Evolutionary conservation across 2,113 vertebrate species (phyloP).

Genomic region (Pogonocichla stellata): DNA sequence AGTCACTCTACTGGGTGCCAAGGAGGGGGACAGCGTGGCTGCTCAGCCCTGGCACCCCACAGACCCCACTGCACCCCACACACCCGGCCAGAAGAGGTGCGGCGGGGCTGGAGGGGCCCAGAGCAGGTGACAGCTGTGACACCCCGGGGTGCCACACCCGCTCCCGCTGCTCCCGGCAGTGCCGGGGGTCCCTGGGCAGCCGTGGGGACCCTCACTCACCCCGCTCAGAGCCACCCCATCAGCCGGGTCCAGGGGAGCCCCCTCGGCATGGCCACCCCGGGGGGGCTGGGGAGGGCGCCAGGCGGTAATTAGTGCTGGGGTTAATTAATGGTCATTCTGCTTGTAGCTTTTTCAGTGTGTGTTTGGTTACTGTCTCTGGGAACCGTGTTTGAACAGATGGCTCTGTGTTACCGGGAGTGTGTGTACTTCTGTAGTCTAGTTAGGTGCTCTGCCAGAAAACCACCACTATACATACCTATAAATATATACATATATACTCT

Average conservation of each 20-base stretch:
- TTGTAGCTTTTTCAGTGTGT: conserved; percentile 83
- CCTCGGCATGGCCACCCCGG: neutral
- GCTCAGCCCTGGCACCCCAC: neutral
- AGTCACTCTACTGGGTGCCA: neutral
- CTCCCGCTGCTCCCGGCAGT: neutral
- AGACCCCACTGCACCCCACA: neutral
- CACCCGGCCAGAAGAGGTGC: neutral
- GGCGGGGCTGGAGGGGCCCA: fast-evolving
- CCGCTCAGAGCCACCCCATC: neutral
- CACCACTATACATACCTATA: conserved; percentile 77
- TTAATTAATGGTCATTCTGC: conserved; percentile 81
- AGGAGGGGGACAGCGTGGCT: neutral
- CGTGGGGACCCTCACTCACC: neutral
- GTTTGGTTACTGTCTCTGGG: conserved; percentile 85
- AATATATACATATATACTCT: conserved; percentile 79
- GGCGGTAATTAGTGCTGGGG: conserved; percentile 72
- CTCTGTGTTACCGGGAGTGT: conserved; percentile 87
- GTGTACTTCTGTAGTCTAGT: conserved; percentile 99
- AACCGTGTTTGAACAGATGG: conserved; percentile 80
- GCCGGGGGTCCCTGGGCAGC: neutral
- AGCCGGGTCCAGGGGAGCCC: neutral
- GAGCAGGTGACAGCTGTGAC: neutral
- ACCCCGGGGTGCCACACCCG: neutral
- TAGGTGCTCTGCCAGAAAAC: conserved; percentile 88
- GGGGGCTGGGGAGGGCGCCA: neutral